These are phyloP conservation scores for Labia minor DNA, from an alignment of 2,888 invertebrate genomes.

Conservation along the genomic window DNA sequence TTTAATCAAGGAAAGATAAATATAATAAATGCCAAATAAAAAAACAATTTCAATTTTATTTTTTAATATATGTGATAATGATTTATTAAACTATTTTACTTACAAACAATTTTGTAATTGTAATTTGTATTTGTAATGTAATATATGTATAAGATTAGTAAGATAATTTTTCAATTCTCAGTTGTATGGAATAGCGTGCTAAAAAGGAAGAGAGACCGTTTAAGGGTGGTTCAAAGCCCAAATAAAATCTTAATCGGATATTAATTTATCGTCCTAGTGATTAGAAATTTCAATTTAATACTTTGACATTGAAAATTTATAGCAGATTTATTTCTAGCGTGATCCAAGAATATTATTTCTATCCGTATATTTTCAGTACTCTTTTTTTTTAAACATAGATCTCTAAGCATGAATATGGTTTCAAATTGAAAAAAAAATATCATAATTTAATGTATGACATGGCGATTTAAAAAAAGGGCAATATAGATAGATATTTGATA, in stretches of 20 bases:
- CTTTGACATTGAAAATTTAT: conserved; percentile 13
- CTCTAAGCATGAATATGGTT: not conserved
- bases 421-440: conserved; percentile 3
- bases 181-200: not conserved
- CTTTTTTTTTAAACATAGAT: not conserved
- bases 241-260: conserved; percentile 4
- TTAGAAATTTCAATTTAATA: conserved; percentile 13
- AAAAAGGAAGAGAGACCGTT: not conserved
- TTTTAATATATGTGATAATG: too few species aligned
- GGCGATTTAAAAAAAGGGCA: not conserved
- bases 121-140: too few species aligned
- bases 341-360: not conserved
- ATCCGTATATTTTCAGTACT: not conserved
- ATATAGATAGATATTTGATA: conserved; percentile 7
- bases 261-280: not conserved
- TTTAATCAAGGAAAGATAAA: too few species aligned
- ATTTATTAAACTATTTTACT: too few species aligned
- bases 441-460: conserved; percentile 13
- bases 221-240: not conserved
- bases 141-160: too few species aligned
- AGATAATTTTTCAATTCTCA: not conserved
- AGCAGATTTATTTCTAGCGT: conserved; percentile 13
- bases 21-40: too few species aligned
- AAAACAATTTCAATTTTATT: too few species aligned
- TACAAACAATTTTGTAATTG: too few species aligned